These are phyloP conservation scores for Sanderia malayensis DNA, from an alignment of 30 jellyfish, hydroid and myxozoan genomes.

Conservation along the genomic window DNA sequence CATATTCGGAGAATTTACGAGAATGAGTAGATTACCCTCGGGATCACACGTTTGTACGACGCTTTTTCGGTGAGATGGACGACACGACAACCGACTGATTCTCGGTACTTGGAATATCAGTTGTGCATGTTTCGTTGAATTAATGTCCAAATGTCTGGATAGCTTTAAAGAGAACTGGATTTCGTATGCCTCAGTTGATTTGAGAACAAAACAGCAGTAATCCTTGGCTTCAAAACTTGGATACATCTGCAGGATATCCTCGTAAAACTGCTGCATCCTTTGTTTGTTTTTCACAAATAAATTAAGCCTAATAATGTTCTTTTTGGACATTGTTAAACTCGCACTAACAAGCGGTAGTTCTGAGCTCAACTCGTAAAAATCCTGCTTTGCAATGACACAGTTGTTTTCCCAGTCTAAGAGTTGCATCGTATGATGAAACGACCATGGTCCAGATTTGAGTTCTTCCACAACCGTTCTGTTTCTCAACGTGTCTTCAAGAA, in stretches of 20 bases:
- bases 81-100: slow-evolving; percentile 14
- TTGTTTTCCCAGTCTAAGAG: slow-evolving; percentile 62
- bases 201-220: slow-evolving; percentile 57
- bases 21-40: slow-evolving; percentile 50
- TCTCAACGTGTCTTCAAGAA: slow-evolving; percentile 19
- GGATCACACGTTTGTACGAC: slow-evolving; percentile 57
- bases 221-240: slow-evolving; percentile 38
- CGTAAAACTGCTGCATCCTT: slow-evolving; percentile 55
- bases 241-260: slow-evolving; percentile 30
- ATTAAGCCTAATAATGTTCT: slow-evolving; percentile 25
- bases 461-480: slow-evolving; percentile 15
- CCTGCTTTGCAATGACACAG: slow-evolving; percentile 60
- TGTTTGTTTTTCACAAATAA: slow-evolving; percentile 30
- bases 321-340: background rate
- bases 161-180: slow-evolving; percentile 51
- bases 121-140: slow-evolving; percentile 21
- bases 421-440: slow-evolving; percentile 62
- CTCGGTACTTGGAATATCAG: slow-evolving; percentile 40
- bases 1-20: slow-evolving; percentile 25
- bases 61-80: slow-evolving; percentile 10
- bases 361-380: slow-evolving; percentile 40
- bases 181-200: slow-evolving; percentile 12
- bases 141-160: slow-evolving; percentile 49
- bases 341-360: slow-evolving; percentile 52
- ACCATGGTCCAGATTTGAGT: slow-evolving; percentile 53